Percentiles rank a stretch among this genome's conserved stretches.
Evolutionary conservation across 1,140 invertebrate species (phyloP).

Genomic region (Drosophila ananassae): DNA sequence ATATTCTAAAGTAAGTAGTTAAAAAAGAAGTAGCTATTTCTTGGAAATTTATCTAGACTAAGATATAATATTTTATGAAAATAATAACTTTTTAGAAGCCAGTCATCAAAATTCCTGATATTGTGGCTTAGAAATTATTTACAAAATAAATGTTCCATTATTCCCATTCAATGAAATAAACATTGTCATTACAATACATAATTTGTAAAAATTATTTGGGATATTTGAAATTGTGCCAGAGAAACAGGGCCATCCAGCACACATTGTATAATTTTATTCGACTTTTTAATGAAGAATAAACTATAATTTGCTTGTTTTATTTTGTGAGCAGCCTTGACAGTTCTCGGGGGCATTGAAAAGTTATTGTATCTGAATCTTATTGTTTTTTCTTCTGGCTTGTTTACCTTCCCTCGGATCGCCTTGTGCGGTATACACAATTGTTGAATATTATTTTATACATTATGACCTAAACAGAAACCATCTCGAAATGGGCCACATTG

Average conservation of each 20-base stretch:
- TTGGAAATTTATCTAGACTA: no score
- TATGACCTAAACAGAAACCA: conserved; percentile 59
- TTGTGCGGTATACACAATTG: conserved; percentile 50
- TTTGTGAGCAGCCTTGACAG: conserved; percentile 28
- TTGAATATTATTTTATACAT: conserved; percentile 56
- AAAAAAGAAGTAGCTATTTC: no score
- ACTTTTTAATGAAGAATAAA: background rate
- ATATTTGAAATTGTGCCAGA: background rate
- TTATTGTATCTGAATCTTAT: conserved; percentile 30
- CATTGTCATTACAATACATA: no score
- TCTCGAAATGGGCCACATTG: conserved; percentile 32
- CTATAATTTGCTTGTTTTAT: conserved; percentile 12
- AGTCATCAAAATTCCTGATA: no score
- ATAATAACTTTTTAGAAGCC: no score
- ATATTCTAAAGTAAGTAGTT: no score
- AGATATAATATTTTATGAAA: no score
- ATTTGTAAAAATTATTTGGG: background rate
- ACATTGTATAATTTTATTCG: background rate
- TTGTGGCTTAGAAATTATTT: background rate
- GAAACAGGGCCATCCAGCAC: background rate
- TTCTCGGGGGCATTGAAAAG: conserved; percentile 23
- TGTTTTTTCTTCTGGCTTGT: conserved; percentile 12
- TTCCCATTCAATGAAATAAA: background rate
- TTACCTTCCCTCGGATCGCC: conserved; percentile 28
- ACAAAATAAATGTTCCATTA: background rate